These are phyloP conservation scores for Habropoda laboriosa DNA, from an alignment of 1,140 invertebrate genomes.

Conservation along the genomic window DNA sequence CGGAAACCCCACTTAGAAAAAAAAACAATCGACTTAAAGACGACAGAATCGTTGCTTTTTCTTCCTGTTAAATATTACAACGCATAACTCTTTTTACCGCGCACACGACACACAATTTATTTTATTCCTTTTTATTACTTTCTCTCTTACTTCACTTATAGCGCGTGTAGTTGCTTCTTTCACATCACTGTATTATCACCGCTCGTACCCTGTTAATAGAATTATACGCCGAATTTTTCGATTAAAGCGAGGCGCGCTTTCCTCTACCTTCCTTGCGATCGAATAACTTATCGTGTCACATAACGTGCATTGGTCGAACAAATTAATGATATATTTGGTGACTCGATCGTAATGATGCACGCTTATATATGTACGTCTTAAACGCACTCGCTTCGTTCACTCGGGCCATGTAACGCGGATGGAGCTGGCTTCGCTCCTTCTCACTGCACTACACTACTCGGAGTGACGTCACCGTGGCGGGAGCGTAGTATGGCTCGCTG, in stretches of 20 bases:
- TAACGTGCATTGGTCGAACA: constrained; percentile 25
- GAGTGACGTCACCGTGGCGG: constrained; percentile 83
- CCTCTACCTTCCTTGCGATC: constrained; percentile 25
- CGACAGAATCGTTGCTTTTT: constrained; percentile 19
- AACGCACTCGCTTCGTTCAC: constrained; percentile 56
- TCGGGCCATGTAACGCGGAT: constrained; percentile 71
- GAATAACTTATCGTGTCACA: constrained; percentile 13
- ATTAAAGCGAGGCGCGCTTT: constrained; percentile 34
- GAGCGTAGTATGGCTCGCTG: constrained; percentile 78
- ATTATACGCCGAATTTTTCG: constrained; percentile 18
- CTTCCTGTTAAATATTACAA: constrained; percentile 17
- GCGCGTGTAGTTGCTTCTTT: constrained; percentile 28
- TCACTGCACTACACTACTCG: constrained; percentile 83
- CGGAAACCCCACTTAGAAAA: constrained; percentile 33
- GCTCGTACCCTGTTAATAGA: background rate
- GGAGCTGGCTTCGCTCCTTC: constrained; percentile 77
- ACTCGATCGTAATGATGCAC: constrained; percentile 40
- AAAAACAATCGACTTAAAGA: constrained; percentile 41
- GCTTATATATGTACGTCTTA: constrained; percentile 36
- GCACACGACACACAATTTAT: constrained; percentile 31
- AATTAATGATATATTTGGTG: background rate
- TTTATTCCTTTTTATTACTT: background rate
- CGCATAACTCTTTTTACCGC: constrained; percentile 7
- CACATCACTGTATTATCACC: constrained; percentile 44
- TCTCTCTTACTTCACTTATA: constrained; percentile 10